Percentiles rank a stretch among this genome's conserved stretches.
Conservation (phyloP, 2,888 invertebrate species). For the Cepaea hortensis region DNA sequence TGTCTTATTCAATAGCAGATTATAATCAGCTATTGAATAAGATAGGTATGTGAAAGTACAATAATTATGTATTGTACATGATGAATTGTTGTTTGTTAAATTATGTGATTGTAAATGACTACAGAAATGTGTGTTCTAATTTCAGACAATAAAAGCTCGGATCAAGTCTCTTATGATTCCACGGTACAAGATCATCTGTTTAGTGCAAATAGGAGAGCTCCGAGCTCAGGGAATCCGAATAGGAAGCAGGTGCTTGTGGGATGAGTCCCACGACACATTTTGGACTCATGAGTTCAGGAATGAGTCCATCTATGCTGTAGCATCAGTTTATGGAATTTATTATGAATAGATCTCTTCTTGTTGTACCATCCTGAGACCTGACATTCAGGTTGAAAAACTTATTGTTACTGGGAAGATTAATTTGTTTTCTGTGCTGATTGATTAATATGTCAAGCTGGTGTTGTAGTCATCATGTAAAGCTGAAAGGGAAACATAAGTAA, state of each 20-base stretch:
- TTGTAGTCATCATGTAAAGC: too few species aligned
- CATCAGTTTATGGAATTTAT: conserved; percentile 73
- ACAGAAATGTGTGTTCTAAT: conserved; percentile 24
- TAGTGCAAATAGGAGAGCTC: conserved; percentile 74
- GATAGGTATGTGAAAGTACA: too few species aligned
- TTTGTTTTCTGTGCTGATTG: background rate
- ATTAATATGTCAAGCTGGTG: too few species aligned
- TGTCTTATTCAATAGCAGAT: too few species aligned
- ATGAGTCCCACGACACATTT: conserved; percentile 71
- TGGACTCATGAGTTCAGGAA: conserved; percentile 73
- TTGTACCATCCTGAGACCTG: background rate
- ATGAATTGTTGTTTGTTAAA: too few species aligned
- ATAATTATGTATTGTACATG: too few species aligned
- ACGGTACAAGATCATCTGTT: conserved; percentile 74
- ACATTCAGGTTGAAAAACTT: background rate
- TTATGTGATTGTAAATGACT: background rate
- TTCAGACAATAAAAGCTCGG: conserved; percentile 74
- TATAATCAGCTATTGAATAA: too few species aligned
- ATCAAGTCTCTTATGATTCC: conserved; percentile 74
- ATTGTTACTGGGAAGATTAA: background rate
- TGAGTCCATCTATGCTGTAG: conserved; percentile 73
- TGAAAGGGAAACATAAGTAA: too few species aligned
- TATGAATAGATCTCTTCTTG: conserved; percentile 59
- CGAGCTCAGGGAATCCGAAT: conserved; percentile 71
- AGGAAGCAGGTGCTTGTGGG: conserved; percentile 75